Evolutionary conservation across 2,797 vertebrate genomes (phyloP), one percentile per base, ranked within the genome.

Genomic region (Chanos chanos): DNA sequence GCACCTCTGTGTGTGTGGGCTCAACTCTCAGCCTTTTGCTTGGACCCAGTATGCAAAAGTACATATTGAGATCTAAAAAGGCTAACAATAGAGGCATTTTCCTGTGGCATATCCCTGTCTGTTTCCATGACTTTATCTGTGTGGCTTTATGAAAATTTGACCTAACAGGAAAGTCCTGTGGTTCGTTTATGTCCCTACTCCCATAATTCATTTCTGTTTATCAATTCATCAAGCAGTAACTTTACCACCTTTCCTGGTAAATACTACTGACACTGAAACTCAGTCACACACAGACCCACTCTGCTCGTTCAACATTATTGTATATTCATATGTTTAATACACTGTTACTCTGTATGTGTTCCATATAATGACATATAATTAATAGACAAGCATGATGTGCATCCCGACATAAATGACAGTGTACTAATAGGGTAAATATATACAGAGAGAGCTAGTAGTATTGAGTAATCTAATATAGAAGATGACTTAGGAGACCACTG

Each of bases 51-150:
- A 50, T 73, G 73, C 58, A 68, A 75, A 50, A 16, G 45, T 34
- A 53, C 34, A 10, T 44, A 48, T 36, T 62, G 37, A 64, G 73
- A 31, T 57, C 13, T 22, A 12, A 44, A 54, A 40, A 64, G 64
- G 72, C 59, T 53, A 73, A 77, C 67, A 72, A 68, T 63, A 70
- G 66, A 76, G 61, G 69, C 4, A 66, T 68, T 72, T 80, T 82
- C 10, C 3, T 34, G 76, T 22, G 60, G 73, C 77, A n/a, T n/a
- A 66, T 48, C 55, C 68, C 72, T 74, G 13, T 41, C 21, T 28
- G 6, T n/a, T 37, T 56, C 68, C 41, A 13, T 48, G 0, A 66
- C 72, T 73, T 66, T 76, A 79, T 72, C 65, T 28, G 40, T 18
- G 65, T 54, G 63, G 61, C 60, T 64, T 69, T 43, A 59, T 51